Conservation (phyloP, 2,888 invertebrate genomes). For the Bruchidius siliquastri region DNA sequence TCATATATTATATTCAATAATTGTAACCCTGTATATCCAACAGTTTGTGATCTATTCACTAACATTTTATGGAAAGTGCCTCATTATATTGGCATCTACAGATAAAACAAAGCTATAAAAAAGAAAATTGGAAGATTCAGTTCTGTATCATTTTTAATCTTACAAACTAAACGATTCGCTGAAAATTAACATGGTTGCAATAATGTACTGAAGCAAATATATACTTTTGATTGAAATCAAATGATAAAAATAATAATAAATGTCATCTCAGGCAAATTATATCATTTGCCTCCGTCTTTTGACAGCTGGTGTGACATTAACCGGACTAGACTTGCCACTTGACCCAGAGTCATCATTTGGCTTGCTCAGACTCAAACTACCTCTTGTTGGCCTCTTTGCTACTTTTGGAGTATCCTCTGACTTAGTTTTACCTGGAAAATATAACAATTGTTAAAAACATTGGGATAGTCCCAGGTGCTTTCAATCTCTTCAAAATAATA, state of each 20-base stretch:
- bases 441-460: background rate
- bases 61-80: background rate
- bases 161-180: background rate
- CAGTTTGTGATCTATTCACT: background rate
- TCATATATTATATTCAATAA: background rate
- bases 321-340: slow-evolving; percentile 45
- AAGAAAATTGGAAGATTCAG: background rate
- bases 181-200: background rate
- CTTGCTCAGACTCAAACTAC: slow-evolving; percentile 39
- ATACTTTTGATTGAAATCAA: background rate
- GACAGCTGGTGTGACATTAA: slow-evolving; percentile 36
- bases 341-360: slow-evolving; percentile 43
- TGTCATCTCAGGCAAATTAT: background rate
- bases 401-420: slow-evolving; percentile 39
- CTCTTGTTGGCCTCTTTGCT: slow-evolving; percentile 45
- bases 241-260: background rate
- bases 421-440: slow-evolving; percentile 28
- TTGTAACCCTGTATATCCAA: background rate
- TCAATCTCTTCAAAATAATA: background rate
- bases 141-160: background rate
- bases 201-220: background rate
- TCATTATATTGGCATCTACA: background rate
- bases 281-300: slow-evolving; percentile 37
- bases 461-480: background rate
- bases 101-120: background rate